These are phyloP conservation scores for Podiceps cristatus DNA, from an alignment of 2,113 vertebrate genomes.

Conservation along the genomic window DNA sequence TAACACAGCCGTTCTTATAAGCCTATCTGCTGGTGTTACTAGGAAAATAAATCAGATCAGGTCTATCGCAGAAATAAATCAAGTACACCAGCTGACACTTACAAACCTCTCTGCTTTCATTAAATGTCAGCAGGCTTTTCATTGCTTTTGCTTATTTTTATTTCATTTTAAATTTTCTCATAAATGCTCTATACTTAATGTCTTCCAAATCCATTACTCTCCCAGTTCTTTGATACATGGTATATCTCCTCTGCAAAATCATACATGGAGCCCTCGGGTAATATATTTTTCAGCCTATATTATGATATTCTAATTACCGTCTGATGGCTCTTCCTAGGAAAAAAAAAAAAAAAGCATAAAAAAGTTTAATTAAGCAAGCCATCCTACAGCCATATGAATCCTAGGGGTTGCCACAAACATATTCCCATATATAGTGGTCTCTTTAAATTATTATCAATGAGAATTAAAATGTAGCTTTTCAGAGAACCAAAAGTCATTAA, in stretches of 20 bases:
- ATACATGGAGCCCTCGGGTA: neutral
- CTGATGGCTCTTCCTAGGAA: neutral
- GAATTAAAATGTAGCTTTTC: conserved; percentile 38
- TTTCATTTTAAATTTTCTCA: conserved; percentile 15
- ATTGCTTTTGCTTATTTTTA: conserved; percentile 4
- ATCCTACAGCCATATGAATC: neutral
- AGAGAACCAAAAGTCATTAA: neutral
- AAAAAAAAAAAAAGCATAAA: neutral
- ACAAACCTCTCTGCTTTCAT: neutral
- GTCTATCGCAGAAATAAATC: conserved; percentile 15
- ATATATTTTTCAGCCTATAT: neutral
- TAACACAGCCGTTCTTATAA: neutral
- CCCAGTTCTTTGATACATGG: neutral
- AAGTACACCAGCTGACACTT: conserved; percentile 13
- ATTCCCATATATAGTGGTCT: neutral
- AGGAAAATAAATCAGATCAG: conserved; percentile 25
- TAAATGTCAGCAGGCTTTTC: conserved; percentile 17
- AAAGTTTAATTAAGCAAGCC: conserved; percentile 20
- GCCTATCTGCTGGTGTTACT: neutral
- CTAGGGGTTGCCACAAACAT: neutral
- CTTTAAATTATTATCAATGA: neutral
- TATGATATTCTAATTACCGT: conserved; percentile 27
- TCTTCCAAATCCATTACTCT: neutral
- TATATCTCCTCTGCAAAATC: neutral
- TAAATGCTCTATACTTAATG: neutral